Evolutionary conservation across 2,797 vertebrate genomes (phyloP).

Genomic region (Sebastes elongatus): DNA sequence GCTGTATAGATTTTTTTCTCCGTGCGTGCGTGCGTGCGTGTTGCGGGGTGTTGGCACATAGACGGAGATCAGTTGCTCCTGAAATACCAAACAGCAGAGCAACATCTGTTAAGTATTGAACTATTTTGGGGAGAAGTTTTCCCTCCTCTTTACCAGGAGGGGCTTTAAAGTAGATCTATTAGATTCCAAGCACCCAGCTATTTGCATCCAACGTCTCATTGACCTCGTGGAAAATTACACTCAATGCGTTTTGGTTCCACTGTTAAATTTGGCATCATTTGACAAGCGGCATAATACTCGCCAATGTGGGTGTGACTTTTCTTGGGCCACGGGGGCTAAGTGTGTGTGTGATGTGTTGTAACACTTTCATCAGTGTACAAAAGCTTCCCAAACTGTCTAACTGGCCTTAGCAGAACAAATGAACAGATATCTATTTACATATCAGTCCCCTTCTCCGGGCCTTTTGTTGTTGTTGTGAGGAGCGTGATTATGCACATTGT

Average conservation of each 20-base stretch:
- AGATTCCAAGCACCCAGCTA: constrained; percentile 15
- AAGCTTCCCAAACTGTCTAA: not conserved
- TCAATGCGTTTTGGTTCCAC: not conserved
- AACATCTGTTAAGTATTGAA: constrained; percentile 64
- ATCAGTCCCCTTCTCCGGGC: not conserved
- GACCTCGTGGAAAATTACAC: constrained; percentile 36
- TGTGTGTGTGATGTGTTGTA: constrained; percentile 15
- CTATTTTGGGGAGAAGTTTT: constrained; percentile 40
- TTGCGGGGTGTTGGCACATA: not conserved
- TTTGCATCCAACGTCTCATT: constrained; percentile 34
- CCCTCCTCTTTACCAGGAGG: constrained; percentile 12
- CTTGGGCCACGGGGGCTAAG: not conserved
- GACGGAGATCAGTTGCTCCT: constrained; percentile 32
- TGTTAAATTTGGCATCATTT: constrained; percentile 30
- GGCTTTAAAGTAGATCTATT: constrained; percentile 41
- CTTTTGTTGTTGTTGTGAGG: constrained; percentile 18
- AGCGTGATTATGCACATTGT: constrained; percentile 22
- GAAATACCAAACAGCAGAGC: constrained; percentile 42
- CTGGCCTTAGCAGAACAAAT: constrained; percentile 30
- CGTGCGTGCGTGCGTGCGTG: not conserved
- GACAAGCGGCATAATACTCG: constrained; percentile 30
- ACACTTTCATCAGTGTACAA: constrained; percentile 15
- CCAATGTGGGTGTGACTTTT: not conserved
- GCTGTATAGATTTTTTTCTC: constrained; percentile 26
- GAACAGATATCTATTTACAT: constrained; percentile 25